A percentile compares a stretch with the other conserved stretches of the same genome.
phyloP scores from a whole-genome alignment of 2,797 vertebrate genomes.

The Philypnodon macrostomus region DNA sequence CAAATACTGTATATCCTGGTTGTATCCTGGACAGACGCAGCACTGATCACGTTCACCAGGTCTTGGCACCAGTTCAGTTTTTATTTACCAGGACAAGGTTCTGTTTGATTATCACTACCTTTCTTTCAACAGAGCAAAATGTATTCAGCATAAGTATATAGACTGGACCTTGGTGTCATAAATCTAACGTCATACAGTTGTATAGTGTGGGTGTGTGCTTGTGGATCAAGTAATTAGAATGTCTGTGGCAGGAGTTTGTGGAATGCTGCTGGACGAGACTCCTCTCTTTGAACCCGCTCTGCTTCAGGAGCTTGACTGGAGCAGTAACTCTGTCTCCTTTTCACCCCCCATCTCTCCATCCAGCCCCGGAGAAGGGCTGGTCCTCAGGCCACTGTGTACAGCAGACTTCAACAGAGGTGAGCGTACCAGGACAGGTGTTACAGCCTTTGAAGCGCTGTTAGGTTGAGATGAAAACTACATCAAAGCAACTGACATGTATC shows the following conservation, averaged over 20 bases:
- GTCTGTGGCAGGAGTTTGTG: constrained; percentile 33
- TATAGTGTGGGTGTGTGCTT: background rate
- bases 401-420: constrained; percentile 90
- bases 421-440: background rate
- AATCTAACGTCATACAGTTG: too few relatives aligned
- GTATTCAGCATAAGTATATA: too few relatives aligned
- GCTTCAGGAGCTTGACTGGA: constrained; percentile 92
- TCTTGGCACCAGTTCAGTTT: background rate
- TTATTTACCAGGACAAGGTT: constrained; percentile 52
- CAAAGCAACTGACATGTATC: background rate
- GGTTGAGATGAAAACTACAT: background rate
- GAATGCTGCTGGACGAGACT: constrained; percentile 86
- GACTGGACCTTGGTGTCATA: too few relatives aligned
- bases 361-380: constrained; percentile 86
- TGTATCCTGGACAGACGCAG: constrained; percentile 11
- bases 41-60: background rate
- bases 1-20: too few relatives aligned
- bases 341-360: constrained; percentile 86
- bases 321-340: constrained; percentile 81
- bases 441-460: background rate
- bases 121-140: background rate
- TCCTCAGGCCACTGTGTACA: constrained; percentile 87
- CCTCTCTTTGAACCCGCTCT: constrained; percentile 89
- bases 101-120: constrained; percentile 2
- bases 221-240: too few relatives aligned